Percentiles rank a stretch among this genome's conserved stretches.
Evolutionary conservation across 1,140 invertebrate species (phyloP).

Genomic region (Homalodisca vitripennis): DNA sequence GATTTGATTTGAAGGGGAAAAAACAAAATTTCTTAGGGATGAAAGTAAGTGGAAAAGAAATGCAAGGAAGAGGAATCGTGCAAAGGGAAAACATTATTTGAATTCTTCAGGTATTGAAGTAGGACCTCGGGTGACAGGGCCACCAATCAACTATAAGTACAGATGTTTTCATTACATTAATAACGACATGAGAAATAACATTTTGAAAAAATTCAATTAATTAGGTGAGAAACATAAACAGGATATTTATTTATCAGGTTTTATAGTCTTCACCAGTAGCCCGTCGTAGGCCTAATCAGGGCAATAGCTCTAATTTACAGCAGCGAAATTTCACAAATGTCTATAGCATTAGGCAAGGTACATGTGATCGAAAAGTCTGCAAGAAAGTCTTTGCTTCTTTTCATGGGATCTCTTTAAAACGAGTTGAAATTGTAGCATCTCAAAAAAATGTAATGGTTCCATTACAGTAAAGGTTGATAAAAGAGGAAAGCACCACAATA

Average conservation of each 20-base stretch:
- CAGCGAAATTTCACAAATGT: background rate
- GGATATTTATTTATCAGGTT: constrained; percentile 6
- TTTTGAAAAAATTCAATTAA: constrained; percentile 1
- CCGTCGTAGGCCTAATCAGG: background rate
- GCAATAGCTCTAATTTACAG: background rate
- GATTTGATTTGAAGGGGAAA: too few relatives aligned
- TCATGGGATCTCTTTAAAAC: background rate
- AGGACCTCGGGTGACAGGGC: background rate
- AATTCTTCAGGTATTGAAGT: background rate
- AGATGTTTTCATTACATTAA: constrained; percentile 2
- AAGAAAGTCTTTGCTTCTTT: constrained; percentile 2
- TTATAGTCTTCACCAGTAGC: background rate
- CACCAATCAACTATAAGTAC: background rate
- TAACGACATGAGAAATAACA: background rate
- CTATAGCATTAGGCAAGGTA: background rate
- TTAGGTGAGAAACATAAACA: constrained; percentile 1
- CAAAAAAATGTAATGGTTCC: background rate
- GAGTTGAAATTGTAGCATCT: background rate
- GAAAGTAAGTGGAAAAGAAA: background rate
- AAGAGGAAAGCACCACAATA: background rate
- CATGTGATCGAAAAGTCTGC: background rate
- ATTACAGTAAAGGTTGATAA: background rate
- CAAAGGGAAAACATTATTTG: background rate
- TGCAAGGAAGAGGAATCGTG: background rate
- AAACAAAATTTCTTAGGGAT: background rate